Evolutionary conservation across 2,888 invertebrate species (phyloP).

Genomic region (Lissocephala sabroskyi): DNA sequence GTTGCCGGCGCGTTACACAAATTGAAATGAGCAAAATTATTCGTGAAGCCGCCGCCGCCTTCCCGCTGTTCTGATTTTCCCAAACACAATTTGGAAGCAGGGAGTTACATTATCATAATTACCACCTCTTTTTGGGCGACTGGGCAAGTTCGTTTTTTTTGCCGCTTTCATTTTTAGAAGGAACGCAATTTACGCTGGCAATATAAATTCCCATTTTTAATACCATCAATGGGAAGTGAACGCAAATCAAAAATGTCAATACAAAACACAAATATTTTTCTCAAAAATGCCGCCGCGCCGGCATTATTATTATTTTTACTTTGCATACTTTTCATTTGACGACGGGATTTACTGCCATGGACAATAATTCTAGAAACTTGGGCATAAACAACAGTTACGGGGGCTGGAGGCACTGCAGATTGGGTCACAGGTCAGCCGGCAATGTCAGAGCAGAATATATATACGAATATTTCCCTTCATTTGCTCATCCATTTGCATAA

Average conservation of each 20-base stretch:
- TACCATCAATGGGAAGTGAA: neutral
- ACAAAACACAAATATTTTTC: neutral
- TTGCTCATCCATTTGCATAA: conserved; percentile 63
- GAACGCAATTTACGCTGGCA: too few species aligned
- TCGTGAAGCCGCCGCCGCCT: too few species aligned
- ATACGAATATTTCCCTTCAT: conserved; percentile 45
- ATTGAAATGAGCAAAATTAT: conserved; percentile 37
- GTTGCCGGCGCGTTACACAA: conserved; percentile 49
- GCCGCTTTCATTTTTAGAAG: neutral
- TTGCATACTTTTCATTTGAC: conserved; percentile 45
- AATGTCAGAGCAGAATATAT: conserved; percentile 11
- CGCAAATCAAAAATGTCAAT: neutral
- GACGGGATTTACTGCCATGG: conserved; percentile 46
- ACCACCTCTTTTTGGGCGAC: too few species aligned
- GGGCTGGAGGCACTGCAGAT: neutral
- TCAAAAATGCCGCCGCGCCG: neutral
- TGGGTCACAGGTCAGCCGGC: conserved; percentile 32
- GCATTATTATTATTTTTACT: conserved; percentile 9
- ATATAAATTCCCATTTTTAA: neutral
- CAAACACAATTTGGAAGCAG: too few species aligned
- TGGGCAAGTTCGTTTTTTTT: neutral
- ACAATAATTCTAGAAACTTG: conserved; percentile 22
- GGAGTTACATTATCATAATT: too few species aligned
- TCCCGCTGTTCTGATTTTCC: too few species aligned
- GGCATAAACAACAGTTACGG: neutral